Conservation (phyloP, 2,888 invertebrate genomes). For the Belgica antarctica region DNA sequence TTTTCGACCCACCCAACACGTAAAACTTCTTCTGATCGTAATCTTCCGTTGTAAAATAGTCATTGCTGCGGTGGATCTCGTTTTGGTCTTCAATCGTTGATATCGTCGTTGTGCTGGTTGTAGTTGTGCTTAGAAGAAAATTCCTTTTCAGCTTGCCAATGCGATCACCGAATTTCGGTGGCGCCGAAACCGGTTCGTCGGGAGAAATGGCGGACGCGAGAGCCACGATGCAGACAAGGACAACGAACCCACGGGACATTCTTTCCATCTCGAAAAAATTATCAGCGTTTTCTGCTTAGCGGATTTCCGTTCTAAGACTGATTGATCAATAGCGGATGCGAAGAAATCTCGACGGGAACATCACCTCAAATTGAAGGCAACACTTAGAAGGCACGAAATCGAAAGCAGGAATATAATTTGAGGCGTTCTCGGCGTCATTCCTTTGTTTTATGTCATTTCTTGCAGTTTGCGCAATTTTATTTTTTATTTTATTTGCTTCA, state of each 20-base stretch:
- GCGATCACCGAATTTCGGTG: constrained; percentile 52
- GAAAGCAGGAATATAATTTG: not conserved
- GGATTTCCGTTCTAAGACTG: constrained; percentile 4
- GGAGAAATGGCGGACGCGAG: not conserved
- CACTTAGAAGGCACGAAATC: not conserved
- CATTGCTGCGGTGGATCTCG: constrained; percentile 16
- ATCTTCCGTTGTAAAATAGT: constrained; percentile 30
- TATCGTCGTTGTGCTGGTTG: constrained; percentile 5
- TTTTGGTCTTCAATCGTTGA: not conserved
- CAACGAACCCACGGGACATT: not conserved
- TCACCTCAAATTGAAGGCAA: not conserved
- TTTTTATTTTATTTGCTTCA: not conserved
- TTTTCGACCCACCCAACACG: not conserved
- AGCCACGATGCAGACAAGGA: not conserved
- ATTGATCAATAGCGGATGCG: not conserved
- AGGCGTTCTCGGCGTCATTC: not conserved
- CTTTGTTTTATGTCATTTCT: not conserved
- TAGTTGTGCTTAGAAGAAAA: constrained; percentile 22
- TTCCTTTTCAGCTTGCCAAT: constrained; percentile 45
- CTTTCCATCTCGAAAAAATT: not conserved
- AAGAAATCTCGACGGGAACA: not conserved
- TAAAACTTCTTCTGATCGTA: constrained; percentile 30
- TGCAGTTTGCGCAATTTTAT: too few relatives aligned
- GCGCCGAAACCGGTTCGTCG: not conserved
- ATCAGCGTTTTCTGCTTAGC: not conserved